Evolutionary conservation across 2,113 vertebrate species (phyloP).

Genomic region (Crotalus viridis): DNA sequence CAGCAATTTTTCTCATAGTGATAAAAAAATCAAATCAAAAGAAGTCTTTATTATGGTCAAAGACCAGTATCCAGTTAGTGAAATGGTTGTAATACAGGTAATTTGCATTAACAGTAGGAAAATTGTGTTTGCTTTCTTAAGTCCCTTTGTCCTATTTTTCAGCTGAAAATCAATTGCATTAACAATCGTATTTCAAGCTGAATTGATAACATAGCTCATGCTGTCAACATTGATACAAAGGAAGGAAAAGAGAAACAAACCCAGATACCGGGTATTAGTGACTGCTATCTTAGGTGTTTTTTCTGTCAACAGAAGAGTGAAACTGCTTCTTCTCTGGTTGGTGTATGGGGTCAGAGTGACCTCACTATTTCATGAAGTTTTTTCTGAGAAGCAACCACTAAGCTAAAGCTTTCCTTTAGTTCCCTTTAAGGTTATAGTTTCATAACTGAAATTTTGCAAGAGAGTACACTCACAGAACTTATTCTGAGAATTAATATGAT

Average conservation of each 20-base stretch:
- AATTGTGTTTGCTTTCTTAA: background rate
- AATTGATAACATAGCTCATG: background rate
- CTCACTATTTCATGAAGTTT: background rate
- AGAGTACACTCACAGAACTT: background rate
- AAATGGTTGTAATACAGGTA: background rate
- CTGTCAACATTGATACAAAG: background rate
- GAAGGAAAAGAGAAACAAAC: background rate
- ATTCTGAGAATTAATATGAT: background rate
- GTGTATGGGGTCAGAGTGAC: background rate
- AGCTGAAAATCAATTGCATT: background rate
- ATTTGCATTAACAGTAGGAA: background rate
- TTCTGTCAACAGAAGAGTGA: background rate
- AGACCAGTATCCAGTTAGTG: background rate
- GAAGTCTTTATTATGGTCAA: background rate
- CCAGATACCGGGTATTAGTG: background rate
- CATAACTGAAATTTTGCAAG: conserved; percentile 18
- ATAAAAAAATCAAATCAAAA: background rate
- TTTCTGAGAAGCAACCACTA: background rate
- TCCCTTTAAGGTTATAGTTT: background rate
- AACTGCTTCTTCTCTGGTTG: background rate
- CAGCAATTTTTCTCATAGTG: background rate
- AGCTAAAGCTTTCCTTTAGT: background rate
- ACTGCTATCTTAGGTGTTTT: background rate
- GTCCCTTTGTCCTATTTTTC: background rate
- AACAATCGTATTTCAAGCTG: background rate